A percentile compares a stretch with the other conserved stretches of the same genome.
Evolutionary conservation across 1,140 invertebrate species (phyloP).

Genomic region (Drosophila obscura): DNA sequence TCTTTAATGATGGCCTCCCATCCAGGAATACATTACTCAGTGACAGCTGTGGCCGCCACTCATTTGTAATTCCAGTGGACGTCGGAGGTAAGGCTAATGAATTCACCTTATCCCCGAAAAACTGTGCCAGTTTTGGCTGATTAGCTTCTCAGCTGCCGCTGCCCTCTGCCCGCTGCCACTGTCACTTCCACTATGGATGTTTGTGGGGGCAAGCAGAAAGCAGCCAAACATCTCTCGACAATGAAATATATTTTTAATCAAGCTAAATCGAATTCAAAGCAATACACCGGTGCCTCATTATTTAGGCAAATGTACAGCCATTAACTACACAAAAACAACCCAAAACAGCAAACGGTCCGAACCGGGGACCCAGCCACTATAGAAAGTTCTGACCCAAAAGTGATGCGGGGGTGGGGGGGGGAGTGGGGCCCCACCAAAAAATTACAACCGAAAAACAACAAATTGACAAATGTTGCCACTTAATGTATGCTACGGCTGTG

Average conservation of each 20-base stretch:
- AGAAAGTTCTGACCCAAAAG: slow-evolving; percentile 20
- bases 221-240: slow-evolving; percentile 40
- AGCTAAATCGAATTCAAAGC: slow-evolving; percentile 80
- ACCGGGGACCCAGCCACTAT: background rate
- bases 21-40: no score
- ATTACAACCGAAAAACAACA: slow-evolving; percentile 65
- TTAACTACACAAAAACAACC: slow-evolving; percentile 66
- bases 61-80: no score
- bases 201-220: slow-evolving; percentile 1
- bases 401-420: no score
- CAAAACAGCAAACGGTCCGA: slow-evolving; percentile 17
- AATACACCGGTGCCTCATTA: slow-evolving; percentile 80
- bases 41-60: no score
- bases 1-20: no score
- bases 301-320: slow-evolving; percentile 79
- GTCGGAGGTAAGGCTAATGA: slow-evolving; percentile 26
- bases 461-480: slow-evolving; percentile 81
- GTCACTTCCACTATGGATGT: slow-evolving; percentile 28
- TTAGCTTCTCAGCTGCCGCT: slow-evolving; percentile 72
- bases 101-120: slow-evolving; percentile 41
- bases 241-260: slow-evolving; percentile 82
- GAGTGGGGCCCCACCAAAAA: slow-evolving; percentile 4
- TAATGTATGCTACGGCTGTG: slow-evolving; percentile 55
- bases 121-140: slow-evolving; percentile 71
- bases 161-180: background rate